These are phyloP conservation scores for Sialia sialis DNA, from an alignment of 2,113 vertebrate genomes.

Conservation along the genomic window DNA sequence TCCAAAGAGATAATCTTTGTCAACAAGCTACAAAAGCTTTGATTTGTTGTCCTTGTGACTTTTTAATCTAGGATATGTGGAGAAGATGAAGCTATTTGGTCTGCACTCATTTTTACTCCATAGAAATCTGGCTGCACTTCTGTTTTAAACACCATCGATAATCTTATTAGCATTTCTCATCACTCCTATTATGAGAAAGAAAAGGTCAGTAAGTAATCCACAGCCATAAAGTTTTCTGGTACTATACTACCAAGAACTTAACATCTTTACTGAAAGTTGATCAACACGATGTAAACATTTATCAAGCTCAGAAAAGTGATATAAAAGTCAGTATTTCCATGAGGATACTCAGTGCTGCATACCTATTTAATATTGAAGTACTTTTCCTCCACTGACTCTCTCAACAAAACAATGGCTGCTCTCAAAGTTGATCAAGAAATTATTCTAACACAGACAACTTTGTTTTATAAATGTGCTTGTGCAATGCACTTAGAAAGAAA, in stretches of 20 bases:
- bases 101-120: slow-evolving; percentile 13
- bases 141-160: not conserved
- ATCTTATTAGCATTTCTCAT: not conserved
- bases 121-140: not conserved
- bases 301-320: not conserved
- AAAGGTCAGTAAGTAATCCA: slow-evolving; percentile 24
- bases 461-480: not conserved
- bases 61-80: slow-evolving; percentile 2
- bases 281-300: not conserved
- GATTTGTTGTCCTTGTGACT: not conserved
- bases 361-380: not conserved
- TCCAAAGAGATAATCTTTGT: not conserved
- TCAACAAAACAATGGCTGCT: not conserved
- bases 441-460: not conserved
- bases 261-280: not conserved
- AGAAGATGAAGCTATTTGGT: not conserved
- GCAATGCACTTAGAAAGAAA: not conserved
- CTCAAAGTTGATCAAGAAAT: not conserved
- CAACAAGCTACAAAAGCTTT: not conserved
- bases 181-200: not conserved
- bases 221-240: slow-evolving; percentile 47
- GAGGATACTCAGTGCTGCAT: not conserved
- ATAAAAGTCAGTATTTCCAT: not conserved
- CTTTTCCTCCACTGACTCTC: not conserved
- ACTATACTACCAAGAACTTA: not conserved